A percentile compares a stretch with the other conserved stretches of the same genome.
These are phyloP conservation scores for Stichodactyla mertensii DNA, from an alignment of 64 coral and sea anemone genomes.

Conservation along the genomic window DNA sequence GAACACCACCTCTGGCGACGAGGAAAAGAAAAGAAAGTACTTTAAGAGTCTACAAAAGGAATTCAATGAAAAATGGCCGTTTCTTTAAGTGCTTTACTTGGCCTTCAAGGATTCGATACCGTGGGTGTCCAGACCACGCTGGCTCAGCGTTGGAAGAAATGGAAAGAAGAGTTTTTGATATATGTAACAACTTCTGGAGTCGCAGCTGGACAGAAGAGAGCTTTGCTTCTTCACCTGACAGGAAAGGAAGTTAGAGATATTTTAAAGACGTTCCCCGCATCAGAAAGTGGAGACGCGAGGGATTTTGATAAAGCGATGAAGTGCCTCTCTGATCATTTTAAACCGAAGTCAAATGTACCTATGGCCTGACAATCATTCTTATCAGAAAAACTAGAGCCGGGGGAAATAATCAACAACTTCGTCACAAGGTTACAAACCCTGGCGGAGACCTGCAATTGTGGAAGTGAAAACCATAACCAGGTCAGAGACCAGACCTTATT, in stretches of 20 bases:
- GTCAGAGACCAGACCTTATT: not conserved
- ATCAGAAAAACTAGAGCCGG: too few species aligned
- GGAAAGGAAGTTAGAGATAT: constrained; percentile 31
- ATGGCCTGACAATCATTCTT: too few species aligned
- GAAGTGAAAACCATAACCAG: constrained; percentile 14
- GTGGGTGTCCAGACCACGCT: constrained; percentile 32
- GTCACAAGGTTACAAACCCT: not conserved
- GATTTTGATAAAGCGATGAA: constrained; percentile 58
- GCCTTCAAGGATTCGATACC: constrained; percentile 32
- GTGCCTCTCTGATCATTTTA: constrained; percentile 37
- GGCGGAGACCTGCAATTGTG: constrained; percentile 2
- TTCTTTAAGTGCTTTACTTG: constrained; percentile 42
- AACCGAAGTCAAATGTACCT: not conserved
- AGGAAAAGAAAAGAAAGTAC: too few species aligned
- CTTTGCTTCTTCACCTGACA: constrained; percentile 35
- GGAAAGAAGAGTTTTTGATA: constrained; percentile 45
- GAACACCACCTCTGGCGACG: too few species aligned
- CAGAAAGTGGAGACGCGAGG: not conserved
- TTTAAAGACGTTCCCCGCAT: constrained; percentile 14
- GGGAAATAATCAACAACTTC: too few species aligned
- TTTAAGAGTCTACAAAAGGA: too few species aligned
- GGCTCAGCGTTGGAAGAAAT: constrained; percentile 37
- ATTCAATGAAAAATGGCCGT: constrained; percentile 24
- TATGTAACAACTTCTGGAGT: constrained; percentile 39
- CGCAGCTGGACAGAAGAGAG: constrained; percentile 26